Conservation (phyloP, 2,113 vertebrate species). For the Aptenodytes forsteri region DNA sequence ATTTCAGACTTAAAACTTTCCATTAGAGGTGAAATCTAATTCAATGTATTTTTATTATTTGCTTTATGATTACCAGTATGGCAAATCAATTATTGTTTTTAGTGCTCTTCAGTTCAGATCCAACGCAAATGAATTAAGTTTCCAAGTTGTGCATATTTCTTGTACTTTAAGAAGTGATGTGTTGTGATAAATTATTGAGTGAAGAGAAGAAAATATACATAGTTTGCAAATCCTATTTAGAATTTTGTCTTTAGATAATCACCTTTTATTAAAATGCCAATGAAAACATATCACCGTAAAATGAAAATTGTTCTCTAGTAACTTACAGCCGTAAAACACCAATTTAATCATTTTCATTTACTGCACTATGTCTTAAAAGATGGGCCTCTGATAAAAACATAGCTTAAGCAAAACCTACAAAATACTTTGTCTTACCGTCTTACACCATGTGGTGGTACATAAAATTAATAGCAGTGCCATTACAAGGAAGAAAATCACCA, state of each 20-base stretch:
- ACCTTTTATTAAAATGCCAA: slow-evolving; percentile 20
- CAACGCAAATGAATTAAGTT: neutral
- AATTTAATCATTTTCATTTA: neutral
- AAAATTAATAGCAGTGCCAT: neutral
- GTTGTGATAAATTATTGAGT: neutral
- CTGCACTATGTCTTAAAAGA: neutral
- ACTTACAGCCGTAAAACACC: neutral
- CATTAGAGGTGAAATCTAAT: neutral
- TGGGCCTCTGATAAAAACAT: neutral
- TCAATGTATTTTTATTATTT: neutral
- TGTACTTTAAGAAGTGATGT: neutral
- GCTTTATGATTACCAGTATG: neutral
- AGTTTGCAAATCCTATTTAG: neutral
- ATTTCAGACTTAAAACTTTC: neutral
- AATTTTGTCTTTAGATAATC: slow-evolving; percentile 28
- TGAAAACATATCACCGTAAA: neutral
- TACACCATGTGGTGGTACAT: neutral
- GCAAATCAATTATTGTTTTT: neutral
- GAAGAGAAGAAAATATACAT: neutral
- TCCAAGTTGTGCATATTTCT: neutral
- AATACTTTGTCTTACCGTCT: neutral
- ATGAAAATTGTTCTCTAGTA: slow-evolving; percentile 12
- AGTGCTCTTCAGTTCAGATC: neutral
- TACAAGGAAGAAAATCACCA: neutral
- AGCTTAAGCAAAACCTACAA: neutral